Base-by-base conservation (phyloP, 1,140 invertebrate species). In the Diachasmimorpha longicaudata region DNA sequence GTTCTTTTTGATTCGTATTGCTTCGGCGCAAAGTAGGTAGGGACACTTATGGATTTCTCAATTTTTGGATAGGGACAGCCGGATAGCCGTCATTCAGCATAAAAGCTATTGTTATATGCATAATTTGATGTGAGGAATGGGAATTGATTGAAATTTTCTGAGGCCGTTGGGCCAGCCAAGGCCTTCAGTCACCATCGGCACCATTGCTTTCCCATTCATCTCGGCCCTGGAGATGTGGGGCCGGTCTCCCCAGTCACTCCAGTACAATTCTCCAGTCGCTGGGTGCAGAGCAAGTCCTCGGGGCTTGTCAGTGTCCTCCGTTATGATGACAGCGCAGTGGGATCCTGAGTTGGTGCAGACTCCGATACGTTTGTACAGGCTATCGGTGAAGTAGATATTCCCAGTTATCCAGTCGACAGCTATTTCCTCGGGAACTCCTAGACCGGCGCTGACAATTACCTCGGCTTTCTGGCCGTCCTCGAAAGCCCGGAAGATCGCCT, bases 81-180 rank as follows among this genome's bases (percentile, higher is more conserved):
- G n/a, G n/a, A n/a, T n/a, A n/a, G n/a, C n/a, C n/a, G n/a, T n/a
- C n/a, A n/a, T n/a, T n/a, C n/a, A n/a, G n/a, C n/a, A n/a, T n/a
- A n/a, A n/a, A n/a, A n/a, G n/a, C n/a, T n/a, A n/a, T n/a, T n/a
- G n/a, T n/a, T n/a, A n/a, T n/a, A n/a, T n/a, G n/a, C n/a, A n/a
- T n/a, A n/a, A n/a, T n/a, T n/a, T n/a, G n/a, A n/a, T n/a, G n/a
- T n/a, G n/a, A n/a, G n/a, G n/a, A n/a, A n/a, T n/a, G n/a, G n/a
- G n/a, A n/a, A n/a, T n/a, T n/a, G n/a, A n/a, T n/a, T n/a, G n/a
- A n/a, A n/a, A n/a, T n/a, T n/a, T n/a, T n/a, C n/a, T 92, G 9
- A 99, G 87, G 2, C 96, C 96, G 85, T 96, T 97, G 0, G 98
- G 96, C 94, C 95, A 97, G 0, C 94, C 90, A 19, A 97, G 90